Percentiles rank a stretch among this genome's conserved stretches.
phyloP scores from a whole-genome alignment of 2,113 vertebrate species.

The Pelecanus crispus region DNA sequence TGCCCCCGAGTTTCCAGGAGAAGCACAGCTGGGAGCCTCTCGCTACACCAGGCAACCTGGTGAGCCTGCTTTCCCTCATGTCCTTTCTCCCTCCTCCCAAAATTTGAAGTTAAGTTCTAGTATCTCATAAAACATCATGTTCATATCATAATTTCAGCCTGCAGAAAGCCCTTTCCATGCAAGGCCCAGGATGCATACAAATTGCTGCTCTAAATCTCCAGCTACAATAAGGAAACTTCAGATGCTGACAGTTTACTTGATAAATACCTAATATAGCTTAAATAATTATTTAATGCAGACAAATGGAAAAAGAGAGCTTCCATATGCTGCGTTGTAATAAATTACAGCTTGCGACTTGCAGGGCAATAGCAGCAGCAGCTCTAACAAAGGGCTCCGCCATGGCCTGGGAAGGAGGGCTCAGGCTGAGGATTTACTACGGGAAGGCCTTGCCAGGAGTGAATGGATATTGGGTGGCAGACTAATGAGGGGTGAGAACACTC shows the following conservation, averaged over 20 bases:
- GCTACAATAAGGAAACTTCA: constrained; percentile 63
- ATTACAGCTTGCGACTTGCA: background rate
- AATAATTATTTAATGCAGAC: constrained; percentile 70
- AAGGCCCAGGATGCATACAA: constrained; percentile 38
- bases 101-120: constrained; percentile 15
- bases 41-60: background rate
- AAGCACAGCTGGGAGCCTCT: background rate
- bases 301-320: constrained; percentile 42
- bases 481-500: background rate
- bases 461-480: background rate
- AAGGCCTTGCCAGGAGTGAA: background rate
- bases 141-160: constrained; percentile 55
- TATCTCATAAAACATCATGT: constrained; percentile 55
- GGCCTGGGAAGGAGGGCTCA: background rate
- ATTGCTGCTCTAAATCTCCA: constrained; percentile 58
- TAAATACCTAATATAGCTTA: constrained; percentile 68
- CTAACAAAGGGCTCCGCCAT: background rate
- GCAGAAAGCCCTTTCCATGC: constrained; percentile 22
- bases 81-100: background rate
- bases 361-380: background rate
- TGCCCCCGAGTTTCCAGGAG: background rate
- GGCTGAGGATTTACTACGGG: background rate
- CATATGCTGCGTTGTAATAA: background rate
- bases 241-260: constrained; percentile 62
- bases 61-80: background rate